phyloP scores from a whole-genome alignment of 1,140 invertebrate genomes.

The Cherax destructor region DNA sequence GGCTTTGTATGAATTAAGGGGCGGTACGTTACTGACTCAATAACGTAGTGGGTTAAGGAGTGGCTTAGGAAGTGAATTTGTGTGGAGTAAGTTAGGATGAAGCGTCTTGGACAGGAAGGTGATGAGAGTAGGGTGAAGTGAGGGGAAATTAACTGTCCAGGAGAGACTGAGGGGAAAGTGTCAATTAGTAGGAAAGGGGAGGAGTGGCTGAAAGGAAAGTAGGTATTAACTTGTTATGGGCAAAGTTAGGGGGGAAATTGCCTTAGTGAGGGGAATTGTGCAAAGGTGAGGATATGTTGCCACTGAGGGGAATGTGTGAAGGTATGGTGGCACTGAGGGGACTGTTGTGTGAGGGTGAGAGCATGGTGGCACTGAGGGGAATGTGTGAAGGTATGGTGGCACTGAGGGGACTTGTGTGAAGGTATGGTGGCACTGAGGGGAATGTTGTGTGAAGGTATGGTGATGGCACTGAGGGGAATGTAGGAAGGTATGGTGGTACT shows the following conservation, averaged over 20 bases:
- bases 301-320: background rate
- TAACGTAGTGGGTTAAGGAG: background rate
- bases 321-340: background rate
- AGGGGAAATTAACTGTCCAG: background rate
- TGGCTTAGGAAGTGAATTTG: background rate
- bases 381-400: background rate
- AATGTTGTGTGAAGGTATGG: background rate
- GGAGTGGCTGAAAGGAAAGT: background rate
- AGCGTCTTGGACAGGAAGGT: background rate
- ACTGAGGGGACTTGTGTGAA: background rate
- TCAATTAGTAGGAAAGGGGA: background rate
- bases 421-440: background rate
- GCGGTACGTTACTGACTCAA: too few relatives aligned
- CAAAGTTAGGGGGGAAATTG: background rate
- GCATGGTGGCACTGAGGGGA: background rate
- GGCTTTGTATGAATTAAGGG: background rate
- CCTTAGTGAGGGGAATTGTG: background rate
- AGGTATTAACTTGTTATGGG: background rate
- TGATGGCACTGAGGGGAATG: background rate
- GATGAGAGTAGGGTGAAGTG: background rate
- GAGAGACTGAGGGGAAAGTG: background rate
- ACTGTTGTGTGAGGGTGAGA: background rate
- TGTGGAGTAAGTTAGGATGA: background rate
- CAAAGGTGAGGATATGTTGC: background rate
- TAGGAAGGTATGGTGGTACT: background rate